Base-by-base conservation (phyloP, 2,888 invertebrate genomes). In the Thelaira solivaga region DNA sequence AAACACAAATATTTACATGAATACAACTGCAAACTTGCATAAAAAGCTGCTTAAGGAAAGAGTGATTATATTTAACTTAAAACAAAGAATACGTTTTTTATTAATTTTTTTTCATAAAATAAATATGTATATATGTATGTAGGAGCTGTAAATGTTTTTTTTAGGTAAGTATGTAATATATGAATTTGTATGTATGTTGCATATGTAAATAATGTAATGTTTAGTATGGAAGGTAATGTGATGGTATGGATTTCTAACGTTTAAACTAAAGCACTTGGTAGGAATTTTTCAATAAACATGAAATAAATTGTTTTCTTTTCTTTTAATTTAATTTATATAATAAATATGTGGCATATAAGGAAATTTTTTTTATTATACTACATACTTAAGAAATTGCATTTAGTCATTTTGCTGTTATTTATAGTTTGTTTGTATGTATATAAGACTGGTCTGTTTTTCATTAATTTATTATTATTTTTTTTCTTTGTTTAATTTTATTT, bases 211-310 rank as follows among this genome's bases (percentile, higher is more conserved):
- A 20, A 67, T 68, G 49, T 51, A 61, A 45, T 55, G 24, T 47
- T 49, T 41, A 57, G 39, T 34, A 67, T 64, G 64, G 45, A 26
- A 53, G 34, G 49, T 59, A 55, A n/a, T 61, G 47, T 65, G 22
- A 61, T 51, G 69, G 69, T 43, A 43, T 43, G 69, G 51, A 10
- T 69, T 68, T 69, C 49, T 73, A 53, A 71, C 67, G 55, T 55
- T 53, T 76, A 45, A 76, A 73, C 73, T 73, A 73, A 76, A 76
- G 73, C 76, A 73, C 69, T 80, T 77, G 68, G 78, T 78, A 78
- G 78, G 78, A 78, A 78, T 78, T 74, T 49, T 45, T 73, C 73
- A 81, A 82, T 65, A 74, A 80, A 75, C 51, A 47, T 76, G 39
- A 45, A 68, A 65, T 71, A 65, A 71, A 80, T 71, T 78, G 67